phyloP scores from a whole-genome alignment of 2,888 invertebrate genomes.

The Pelosia muscerda region DNA sequence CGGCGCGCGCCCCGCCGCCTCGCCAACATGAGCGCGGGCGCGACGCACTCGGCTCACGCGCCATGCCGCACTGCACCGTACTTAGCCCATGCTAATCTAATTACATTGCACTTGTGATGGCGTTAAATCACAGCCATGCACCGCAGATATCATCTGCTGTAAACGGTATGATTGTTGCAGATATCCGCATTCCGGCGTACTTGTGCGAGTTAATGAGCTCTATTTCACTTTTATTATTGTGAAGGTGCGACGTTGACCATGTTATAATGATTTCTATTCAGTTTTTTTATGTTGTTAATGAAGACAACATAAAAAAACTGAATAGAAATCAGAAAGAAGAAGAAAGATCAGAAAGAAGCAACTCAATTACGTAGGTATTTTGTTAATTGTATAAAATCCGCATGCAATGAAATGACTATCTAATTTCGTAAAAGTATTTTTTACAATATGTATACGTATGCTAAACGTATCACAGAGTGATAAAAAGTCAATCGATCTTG shows the following conservation, averaged over 20 bases:
- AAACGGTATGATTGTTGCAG: slow-evolving; percentile 28
- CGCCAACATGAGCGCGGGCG: slow-evolving; percentile 18
- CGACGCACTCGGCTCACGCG: slow-evolving; percentile 28
- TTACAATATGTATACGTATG: background rate
- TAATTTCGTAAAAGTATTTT: background rate
- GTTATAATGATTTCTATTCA: background rate
- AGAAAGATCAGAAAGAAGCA: background rate
- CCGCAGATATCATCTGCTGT: slow-evolving; percentile 26
- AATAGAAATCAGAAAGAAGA: slow-evolving; percentile 4
- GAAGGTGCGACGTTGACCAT: background rate
- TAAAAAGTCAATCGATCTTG: no score
- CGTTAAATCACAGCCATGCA: slow-evolving; percentile 23
- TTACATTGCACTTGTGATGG: slow-evolving; percentile 21
- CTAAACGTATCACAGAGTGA: no score
- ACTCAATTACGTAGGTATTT: background rate
- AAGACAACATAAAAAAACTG: background rate
- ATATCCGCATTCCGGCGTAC: slow-evolving; percentile 24
- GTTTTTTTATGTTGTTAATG: background rate
- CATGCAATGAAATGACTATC: background rate
- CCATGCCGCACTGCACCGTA: slow-evolving; percentile 22
- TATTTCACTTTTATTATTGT: background rate
- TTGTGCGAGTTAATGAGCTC: background rate
- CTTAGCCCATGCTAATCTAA: slow-evolving; percentile 20
- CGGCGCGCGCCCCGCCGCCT: slow-evolving; percentile 21
- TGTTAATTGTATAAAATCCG: background rate